Evolutionary conservation across 2,797 vertebrate species (phyloP).

Genomic region (Salmo trutta): DNA sequence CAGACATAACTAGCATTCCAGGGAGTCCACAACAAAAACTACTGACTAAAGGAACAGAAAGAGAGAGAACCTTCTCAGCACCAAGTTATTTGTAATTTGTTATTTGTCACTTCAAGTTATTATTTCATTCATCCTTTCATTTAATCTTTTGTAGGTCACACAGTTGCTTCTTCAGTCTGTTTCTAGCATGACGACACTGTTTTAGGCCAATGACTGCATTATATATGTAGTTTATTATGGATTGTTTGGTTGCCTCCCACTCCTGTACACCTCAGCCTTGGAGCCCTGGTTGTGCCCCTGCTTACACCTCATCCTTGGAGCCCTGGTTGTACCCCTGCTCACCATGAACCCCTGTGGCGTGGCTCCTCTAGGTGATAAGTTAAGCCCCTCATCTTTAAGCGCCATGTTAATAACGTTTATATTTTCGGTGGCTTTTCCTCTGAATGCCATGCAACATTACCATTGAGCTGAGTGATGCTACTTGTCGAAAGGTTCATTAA

Average conservation of each 20-base stretch:
- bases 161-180: too few relatives aligned
- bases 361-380: neutral
- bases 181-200: too few relatives aligned
- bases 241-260: neutral
- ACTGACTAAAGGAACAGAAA: neutral
- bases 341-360: neutral
- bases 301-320: neutral
- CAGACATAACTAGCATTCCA: neutral
- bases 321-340: neutral
- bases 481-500: slow-evolving; percentile 58
- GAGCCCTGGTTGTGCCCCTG: neutral
- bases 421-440: slow-evolving; percentile 13
- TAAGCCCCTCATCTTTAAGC: slow-evolving; percentile 2
- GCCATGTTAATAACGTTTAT: neutral
- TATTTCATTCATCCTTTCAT: too few relatives aligned
- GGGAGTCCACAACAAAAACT: neutral
- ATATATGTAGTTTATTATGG: neutral
- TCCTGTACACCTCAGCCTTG: neutral
- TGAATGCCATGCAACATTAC: slow-evolving; percentile 55
- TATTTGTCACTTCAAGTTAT: too few relatives aligned
- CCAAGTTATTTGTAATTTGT: too few relatives aligned
- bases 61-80: neutral
- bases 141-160: too few relatives aligned
- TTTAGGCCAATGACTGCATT: neutral
- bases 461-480: slow-evolving; percentile 47